Evolutionary conservation across 2,113 vertebrate species (phyloP), one percentile per base, ranked within the genome.

Genomic region (Acrocephalus arundinaceus): DNA sequence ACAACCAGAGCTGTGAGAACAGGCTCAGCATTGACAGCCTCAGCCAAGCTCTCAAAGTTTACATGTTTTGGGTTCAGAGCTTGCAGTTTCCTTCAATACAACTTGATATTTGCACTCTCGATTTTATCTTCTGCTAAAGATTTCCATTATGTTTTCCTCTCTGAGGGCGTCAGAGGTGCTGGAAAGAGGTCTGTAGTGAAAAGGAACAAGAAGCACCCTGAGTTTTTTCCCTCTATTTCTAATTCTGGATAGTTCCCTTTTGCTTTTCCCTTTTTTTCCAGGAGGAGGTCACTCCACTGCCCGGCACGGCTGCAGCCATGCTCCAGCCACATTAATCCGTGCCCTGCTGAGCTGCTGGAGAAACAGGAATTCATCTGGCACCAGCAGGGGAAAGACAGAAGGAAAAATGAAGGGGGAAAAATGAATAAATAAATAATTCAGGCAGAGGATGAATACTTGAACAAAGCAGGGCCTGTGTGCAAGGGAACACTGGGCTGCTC

Each of bases 401-500:
- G 80, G 78, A 93, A 97, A 97, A 98, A 97, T 89, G 97, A 96
- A 83, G 67, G 73, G 6, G 6, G 13, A 17, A 74, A 95, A 94
- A 96, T 54, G 89, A 97, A 97, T 97, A 83, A 94, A 96, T 96
- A 95, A 96, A 97, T 97, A 97, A 96, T 96, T 94, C 92, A 96
- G 87, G 83, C 61, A 62, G 76, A 95, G 76, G 66, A 97, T 73
- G 93, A 93, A 58, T 94, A 66, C 87, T 89, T 93, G 83, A 94
- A 96, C 91, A 93, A 96, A 97, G 93, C 54, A 91, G 84, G 5
- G 10, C 28, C 80, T 85, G 27, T 87, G 24, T 21, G 12, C 20
- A 2, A n/a, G 35, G 63, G 73, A 65, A 43, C 1, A 0, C 59
- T 11, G 41, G 77, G 66, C 37, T 65, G 45, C 18, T 48, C 30